phyloP scores from a whole-genome alignment of 2,113 vertebrate species.

The Balaeniceps rex region DNA sequence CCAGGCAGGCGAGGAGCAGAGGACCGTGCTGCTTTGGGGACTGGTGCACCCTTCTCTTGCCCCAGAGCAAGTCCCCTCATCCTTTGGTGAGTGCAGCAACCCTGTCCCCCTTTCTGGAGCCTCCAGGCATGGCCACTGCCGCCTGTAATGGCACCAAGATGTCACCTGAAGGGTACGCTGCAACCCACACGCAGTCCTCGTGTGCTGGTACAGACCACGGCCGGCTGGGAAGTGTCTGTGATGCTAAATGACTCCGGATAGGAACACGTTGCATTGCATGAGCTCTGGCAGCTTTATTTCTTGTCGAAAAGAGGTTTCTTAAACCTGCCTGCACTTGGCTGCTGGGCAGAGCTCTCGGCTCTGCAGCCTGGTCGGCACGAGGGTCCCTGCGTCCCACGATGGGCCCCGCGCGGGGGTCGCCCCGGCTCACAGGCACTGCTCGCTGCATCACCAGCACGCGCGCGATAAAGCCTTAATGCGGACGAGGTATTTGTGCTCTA shows the following conservation, averaged over 20 bases:
- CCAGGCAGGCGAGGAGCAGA: fast-evolving
- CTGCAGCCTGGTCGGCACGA: not conserved
- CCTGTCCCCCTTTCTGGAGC: not conserved
- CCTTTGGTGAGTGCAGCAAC: not conserved
- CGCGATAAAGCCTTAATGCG: not conserved
- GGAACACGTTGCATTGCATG: not conserved
- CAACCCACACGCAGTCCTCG: not conserved
- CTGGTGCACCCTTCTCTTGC: not conserved
- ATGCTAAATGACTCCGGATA: not conserved
- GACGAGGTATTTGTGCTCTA: not conserved
- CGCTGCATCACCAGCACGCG: not conserved
- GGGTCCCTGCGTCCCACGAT: fast-evolving
- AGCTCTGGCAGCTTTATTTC: not conserved
- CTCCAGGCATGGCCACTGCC: not conserved
- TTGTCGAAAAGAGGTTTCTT: not conserved
- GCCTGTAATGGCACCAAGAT: not conserved
- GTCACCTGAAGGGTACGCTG: not conserved
- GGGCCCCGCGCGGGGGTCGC: not conserved
- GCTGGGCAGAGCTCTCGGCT: not conserved
- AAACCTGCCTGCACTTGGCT: not conserved
- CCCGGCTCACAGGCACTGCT: not conserved
- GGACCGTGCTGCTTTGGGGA: fast-evolving
- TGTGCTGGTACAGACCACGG: not conserved
- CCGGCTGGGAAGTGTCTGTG: not conserved
- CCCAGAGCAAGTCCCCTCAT: fast-evolving